Evolutionary conservation across 2,797 vertebrate genomes (phyloP).

Genomic region (Micrastur ruficollis): DNA sequence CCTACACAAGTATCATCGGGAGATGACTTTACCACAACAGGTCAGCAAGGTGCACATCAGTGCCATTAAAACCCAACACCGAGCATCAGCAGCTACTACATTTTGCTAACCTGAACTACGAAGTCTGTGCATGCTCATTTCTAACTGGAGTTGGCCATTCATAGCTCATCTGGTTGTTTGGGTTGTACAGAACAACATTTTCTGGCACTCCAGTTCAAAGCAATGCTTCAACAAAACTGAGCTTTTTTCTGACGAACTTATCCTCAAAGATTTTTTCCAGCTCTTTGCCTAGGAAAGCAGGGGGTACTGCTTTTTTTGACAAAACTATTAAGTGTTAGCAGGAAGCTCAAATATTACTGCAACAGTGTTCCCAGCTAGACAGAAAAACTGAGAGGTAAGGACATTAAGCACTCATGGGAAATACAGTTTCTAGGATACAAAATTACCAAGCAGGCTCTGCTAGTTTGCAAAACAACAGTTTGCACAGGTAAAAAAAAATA

Average conservation of each 20-base stretch:
- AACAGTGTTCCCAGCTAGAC: neutral
- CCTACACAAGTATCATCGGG: accelerated
- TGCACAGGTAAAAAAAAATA: neutral
- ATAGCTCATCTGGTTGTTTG: neutral
- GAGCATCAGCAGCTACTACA: accelerated
- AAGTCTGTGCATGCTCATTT: accelerated
- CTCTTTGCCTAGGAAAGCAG: neutral
- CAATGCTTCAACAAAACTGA: neutral
- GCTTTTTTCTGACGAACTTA: neutral
- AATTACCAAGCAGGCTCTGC: neutral
- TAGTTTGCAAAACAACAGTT: neutral
- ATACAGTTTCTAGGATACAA: neutral
- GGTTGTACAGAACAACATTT: neutral
- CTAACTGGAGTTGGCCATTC: neutral
- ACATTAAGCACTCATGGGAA: neutral
- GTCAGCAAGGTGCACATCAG: neutral
- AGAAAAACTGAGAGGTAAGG: neutral
- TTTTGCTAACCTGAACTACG: neutral
- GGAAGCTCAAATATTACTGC: neutral
- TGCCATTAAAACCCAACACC: neutral
- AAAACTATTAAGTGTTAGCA: neutral
- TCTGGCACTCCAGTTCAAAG: neutral
- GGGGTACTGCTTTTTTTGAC: neutral
- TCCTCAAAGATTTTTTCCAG: neutral
- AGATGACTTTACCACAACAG: neutral